Base-by-base conservation (phyloP, 2,113 vertebrate species). In the Grantiella picta region DNA sequence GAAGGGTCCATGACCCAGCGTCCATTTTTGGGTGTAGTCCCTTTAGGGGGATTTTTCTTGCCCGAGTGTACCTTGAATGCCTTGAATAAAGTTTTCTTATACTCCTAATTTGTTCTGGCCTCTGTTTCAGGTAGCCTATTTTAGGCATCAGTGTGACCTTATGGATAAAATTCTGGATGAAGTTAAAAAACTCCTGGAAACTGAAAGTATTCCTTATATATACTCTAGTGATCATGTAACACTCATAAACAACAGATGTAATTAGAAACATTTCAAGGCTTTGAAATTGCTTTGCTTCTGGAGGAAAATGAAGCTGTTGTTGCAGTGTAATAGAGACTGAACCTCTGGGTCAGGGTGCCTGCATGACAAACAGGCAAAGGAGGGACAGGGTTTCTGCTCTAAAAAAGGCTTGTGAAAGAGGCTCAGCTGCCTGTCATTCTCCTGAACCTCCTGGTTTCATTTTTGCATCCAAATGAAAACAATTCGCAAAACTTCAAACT, bases 211-310 rank as follows among this genome's bases (percentile, higher is more conserved):
- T 92, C 84, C 86, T 92, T 73, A 42, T 83, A 49, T 86, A 42
- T 29, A 66, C 47, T 84, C 42, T 19, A 54, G 69, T 84, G 84
- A 96, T 92, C 90, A 47, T 75, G 49, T 89, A 96, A 63, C 80
- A 87, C 84, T 89, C 91, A 91, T 89, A 95, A 95, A 94, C 65
- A 94, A 92, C 92, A 89, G 87, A 54, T 16, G 16, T 91, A 95
- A 94, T 89, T 86, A 91, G 86, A 92, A 96, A 81, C 81, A 82
- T 84, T 94, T 81, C 56, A n/a, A 78, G 90, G 86, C 56, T 96
- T 91, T 95, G 87, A 96, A 95, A 94, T 68, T 68, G 84, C 81
- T 94, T 94, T 71, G 64, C 87, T 91, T 84, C 90, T 91, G 73
- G 42, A 89, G 65, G 83, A 95, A 95, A 96, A 96, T 68, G 69